Conservation (phyloP, 2,113 vertebrate genomes). For the Montifringilla adamsi region DNA sequence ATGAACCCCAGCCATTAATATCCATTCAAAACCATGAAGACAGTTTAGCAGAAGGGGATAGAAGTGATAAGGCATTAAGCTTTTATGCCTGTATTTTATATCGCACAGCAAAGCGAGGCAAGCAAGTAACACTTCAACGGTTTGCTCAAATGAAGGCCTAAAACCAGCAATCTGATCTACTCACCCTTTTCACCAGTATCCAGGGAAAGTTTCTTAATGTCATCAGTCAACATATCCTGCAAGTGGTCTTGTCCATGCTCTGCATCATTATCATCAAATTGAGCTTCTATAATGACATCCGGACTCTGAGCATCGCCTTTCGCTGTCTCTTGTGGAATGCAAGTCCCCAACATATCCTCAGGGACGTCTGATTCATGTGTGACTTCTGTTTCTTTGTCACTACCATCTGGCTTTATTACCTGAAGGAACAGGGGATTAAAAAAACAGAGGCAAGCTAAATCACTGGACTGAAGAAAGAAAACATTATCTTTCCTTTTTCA, state of each 20-base stretch:
- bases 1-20: conserved; percentile 3
- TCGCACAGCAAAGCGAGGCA: conserved; percentile 3
- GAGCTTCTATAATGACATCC: conserved; percentile 79
- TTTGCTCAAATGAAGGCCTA: not conserved
- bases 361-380: conserved; percentile 66
- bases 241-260: conserved; percentile 57
- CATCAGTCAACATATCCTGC: conserved; percentile 4
- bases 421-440: conserved; percentile 55
- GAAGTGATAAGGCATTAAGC: conserved; percentile 33
- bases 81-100: conserved; percentile 24
- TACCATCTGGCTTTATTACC: conserved; percentile 82
- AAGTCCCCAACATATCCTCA: conserved; percentile 11
- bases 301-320: conserved; percentile 51
- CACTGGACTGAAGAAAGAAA: conserved; percentile 8
- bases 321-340: not conserved
- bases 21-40: conserved; percentile 30
- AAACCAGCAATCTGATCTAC: conserved; percentile 25
- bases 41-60: not conserved
- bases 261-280: conserved; percentile 71
- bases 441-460: conserved; percentile 28
- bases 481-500: conserved; percentile 21
- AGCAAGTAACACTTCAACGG: not conserved
- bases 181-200: conserved; percentile 63
- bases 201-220: conserved; percentile 56
- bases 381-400: conserved; percentile 78